Base-by-base conservation (phyloP, 2,888 invertebrate species). In the Tanytarsus gracilentus region DNA sequence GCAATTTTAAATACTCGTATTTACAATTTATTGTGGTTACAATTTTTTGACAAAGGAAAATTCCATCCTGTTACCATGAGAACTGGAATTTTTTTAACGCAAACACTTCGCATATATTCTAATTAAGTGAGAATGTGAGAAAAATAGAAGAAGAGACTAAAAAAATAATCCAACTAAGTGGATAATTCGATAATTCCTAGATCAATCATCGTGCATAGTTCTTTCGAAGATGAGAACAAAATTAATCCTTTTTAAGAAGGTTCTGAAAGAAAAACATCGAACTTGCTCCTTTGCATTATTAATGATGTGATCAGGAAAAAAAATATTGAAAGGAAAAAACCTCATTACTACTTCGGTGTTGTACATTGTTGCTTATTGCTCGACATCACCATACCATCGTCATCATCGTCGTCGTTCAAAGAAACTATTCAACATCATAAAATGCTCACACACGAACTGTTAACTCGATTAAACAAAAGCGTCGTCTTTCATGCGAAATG, bases 361-460 rank as follows among this genome's bases (percentile, higher is more conserved):
- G 36, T 14, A 16, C 36, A 36, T 16, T 36, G 36, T 16, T 36
- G 16, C n/a, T 36, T 36, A n/a, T n/a, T n/a, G n/a, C n/a, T n/a
- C n/a, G n/a, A n/a, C 36, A 36, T 14, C 36, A 36, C 16, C 16
- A 14, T 16, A 36, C 16, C 36, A 16, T 36, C 36, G 36, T 36
- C 36, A 25, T 14, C 49, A 49, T 44, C 44, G 44, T 14, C 23
- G 9, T 40, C 14, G 40, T 40, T 14, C 16, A 8, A 26, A 26
- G 7, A 7, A 9, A 29, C 29, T 29, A 9, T 6, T 9, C 29
- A 29, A 29, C 7, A 6, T 25, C 51, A 18, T 29, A 30, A 25
- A 49, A 39, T 40, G 39, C 39, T 55, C 40, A 55, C 55, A 55
- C 55, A 55, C 55, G 55, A 33, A 55, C 39, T 26, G 23, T 23